These are phyloP conservation scores for Arbacia lixula DNA, from an alignment of 53 echinoderm and acorn worm genomes.

Conservation along the genomic window DNA sequence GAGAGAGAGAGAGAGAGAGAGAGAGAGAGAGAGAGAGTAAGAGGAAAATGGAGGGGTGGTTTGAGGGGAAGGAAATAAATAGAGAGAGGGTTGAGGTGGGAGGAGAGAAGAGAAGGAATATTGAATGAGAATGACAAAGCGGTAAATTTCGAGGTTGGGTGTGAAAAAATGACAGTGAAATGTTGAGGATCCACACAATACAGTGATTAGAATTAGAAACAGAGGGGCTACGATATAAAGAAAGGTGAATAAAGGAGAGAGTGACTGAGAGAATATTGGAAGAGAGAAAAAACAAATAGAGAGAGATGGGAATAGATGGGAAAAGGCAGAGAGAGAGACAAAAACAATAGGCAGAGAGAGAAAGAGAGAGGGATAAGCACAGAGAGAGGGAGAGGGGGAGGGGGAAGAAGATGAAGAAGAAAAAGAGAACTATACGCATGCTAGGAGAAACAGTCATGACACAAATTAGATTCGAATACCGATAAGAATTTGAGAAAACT, in stretches of 20 bases:
- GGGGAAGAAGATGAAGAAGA: not conserved
- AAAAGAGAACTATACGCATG: not conserved
- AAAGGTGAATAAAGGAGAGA: not conserved
- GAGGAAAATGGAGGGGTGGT: conserved; percentile 5
- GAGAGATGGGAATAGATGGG: not conserved
- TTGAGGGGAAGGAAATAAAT: too few species aligned
- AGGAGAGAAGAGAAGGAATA: not conserved
- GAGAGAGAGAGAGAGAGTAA: not conserved
- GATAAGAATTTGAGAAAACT: too few species aligned
- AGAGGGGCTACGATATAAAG: not conserved
- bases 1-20: not conserved
- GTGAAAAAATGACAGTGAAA: too few species aligned
- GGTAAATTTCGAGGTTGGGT: conserved; percentile 34
- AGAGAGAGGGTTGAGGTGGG: not conserved
- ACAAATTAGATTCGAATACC: too few species aligned
- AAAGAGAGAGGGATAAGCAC: not conserved
- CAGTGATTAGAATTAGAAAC: too few species aligned
- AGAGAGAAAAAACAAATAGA: not conserved
- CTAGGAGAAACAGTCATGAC: not conserved
- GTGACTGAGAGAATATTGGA: not conserved
- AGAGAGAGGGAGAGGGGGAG: not conserved
- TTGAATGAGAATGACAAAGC: conserved; percentile 52
- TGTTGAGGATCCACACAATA: too few species aligned
- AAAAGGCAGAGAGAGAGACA: not conserved
- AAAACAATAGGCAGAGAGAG: not conserved